Evolutionary conservation across 2,888 invertebrate genomes (phyloP).

Genomic region (Ophion ellenae): DNA sequence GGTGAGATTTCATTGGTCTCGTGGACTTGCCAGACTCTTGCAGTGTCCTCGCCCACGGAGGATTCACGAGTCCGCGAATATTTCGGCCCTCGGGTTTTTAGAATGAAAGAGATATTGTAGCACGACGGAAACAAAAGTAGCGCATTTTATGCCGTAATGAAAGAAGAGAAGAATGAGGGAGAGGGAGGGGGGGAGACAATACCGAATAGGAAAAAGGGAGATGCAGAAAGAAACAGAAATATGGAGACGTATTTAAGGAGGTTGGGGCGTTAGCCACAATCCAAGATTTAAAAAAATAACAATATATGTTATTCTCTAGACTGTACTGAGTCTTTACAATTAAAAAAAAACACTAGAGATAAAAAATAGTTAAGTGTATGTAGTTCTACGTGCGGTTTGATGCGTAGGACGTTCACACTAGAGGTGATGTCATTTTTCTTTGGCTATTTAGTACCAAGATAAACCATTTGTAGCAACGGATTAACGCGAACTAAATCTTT

Average conservation of each 20-base stretch:
- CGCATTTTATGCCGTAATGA: not conserved
- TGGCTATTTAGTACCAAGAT: too few relatives aligned
- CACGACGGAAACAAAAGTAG: not conserved
- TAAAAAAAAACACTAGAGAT: too few relatives aligned
- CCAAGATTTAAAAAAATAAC: too few relatives aligned
- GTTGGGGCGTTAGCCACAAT: too few relatives aligned
- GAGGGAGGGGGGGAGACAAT: not conserved
- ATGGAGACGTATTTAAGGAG: conserved; percentile 31
- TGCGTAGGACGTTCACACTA: too few relatives aligned
- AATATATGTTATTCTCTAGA: too few relatives aligned
- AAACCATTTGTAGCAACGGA: too few relatives aligned
- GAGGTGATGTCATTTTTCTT: too few relatives aligned
- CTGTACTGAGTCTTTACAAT: too few relatives aligned
- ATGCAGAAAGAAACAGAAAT: conserved; percentile 34
- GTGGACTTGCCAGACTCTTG: not conserved
- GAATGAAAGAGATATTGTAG: not conserved
- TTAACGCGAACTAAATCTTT: too few relatives aligned
- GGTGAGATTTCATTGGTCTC: not conserved
- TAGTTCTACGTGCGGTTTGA: too few relatives aligned
- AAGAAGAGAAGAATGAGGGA: not conserved
- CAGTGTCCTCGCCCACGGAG: not conserved
- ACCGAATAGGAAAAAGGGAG: conserved; percentile 3
- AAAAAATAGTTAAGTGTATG: too few relatives aligned
- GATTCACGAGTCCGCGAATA: not conserved
- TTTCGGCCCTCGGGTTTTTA: not conserved